A percentile compares a stretch with the other conserved stretches of the same genome.
Evolutionary conservation across 2,888 invertebrate species (phyloP).

Genomic region (Lapara coniferarum): DNA sequence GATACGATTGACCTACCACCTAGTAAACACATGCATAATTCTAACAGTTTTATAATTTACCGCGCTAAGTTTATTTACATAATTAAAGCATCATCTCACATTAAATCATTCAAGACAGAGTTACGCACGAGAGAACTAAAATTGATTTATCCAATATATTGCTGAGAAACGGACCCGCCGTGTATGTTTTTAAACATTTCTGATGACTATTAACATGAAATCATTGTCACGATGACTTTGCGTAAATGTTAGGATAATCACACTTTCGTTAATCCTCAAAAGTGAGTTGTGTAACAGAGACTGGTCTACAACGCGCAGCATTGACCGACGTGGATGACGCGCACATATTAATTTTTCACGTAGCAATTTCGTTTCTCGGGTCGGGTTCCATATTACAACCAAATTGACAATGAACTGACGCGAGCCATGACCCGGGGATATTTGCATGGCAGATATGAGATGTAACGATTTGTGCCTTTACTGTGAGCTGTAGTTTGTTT

Average conservation of each 20-base stretch:
- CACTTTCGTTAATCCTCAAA: neutral
- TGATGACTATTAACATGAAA: neutral
- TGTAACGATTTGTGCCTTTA: neutral
- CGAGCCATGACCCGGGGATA: neutral
- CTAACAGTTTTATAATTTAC: too few relatives aligned
- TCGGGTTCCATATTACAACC: slow-evolving; percentile 8
- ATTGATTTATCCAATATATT: neutral
- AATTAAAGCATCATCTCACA: too few relatives aligned
- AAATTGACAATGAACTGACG: slow-evolving; percentile 9
- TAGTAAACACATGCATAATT: too few relatives aligned
- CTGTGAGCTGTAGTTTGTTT: neutral
- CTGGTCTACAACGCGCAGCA: neutral
- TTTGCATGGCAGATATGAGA: slow-evolving; percentile 4
- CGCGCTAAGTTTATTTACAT: too few relatives aligned
- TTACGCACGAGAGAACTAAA: too few relatives aligned
- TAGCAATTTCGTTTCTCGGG: slow-evolving; percentile 15
- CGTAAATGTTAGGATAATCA: neutral
- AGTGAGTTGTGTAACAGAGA: neutral
- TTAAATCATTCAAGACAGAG: too few relatives aligned
- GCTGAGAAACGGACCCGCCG: neutral
- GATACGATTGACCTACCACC: too few relatives aligned
- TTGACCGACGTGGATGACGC: neutral
- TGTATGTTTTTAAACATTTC: neutral
- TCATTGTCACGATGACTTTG: neutral
- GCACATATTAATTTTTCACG: slow-evolving; percentile 21